Evolutionary conservation across 23 tunicate genomes (phyloP).

Genomic region (Ciona savignyi): DNA sequence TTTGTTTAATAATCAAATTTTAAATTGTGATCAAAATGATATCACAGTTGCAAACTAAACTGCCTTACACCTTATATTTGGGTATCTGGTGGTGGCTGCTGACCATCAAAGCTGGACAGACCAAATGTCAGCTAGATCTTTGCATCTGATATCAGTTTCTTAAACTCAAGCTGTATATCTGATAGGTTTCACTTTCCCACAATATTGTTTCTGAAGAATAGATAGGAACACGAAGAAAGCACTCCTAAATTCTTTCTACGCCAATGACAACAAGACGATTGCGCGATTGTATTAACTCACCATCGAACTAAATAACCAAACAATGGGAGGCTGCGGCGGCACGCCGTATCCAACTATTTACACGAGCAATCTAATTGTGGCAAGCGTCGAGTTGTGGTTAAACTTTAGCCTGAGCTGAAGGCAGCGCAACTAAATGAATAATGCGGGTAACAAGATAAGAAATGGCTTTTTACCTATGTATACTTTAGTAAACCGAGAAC

Average conservation of each 20-base stretch:
- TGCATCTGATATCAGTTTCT: neutral
- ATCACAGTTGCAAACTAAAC: no score
- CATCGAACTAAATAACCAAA: neutral
- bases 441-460: neutral
- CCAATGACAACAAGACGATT: neutral
- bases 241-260: no score
- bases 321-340: neutral
- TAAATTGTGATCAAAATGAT: no score
- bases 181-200: neutral
- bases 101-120: neutral
- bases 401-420: neutral
- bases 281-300: neutral
- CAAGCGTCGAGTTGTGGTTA: neutral
- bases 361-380: neutral
- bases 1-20: no score
- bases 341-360: neutral
- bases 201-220: no score
- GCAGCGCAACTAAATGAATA: neutral
- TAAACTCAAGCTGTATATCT: neutral
- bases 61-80: no score
- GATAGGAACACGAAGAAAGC: no score
- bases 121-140: neutral
- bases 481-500: no score
- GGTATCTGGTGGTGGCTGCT: no score
- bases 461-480: no score